Base-by-base conservation (phyloP, 2,797 vertebrate species). In the Pampus argenteus region DNA sequence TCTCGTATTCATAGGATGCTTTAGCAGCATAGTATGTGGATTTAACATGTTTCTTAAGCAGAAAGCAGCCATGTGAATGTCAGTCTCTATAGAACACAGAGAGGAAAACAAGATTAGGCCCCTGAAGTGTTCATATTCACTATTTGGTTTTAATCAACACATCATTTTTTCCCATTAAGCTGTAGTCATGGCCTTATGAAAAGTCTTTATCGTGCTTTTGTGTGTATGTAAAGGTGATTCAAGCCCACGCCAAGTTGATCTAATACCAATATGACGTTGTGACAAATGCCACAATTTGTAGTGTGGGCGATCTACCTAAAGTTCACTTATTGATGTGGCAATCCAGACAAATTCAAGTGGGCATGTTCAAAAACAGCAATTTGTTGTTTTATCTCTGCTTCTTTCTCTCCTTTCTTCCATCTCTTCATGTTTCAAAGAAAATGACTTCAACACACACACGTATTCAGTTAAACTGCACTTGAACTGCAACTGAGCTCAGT, bases 361-460 rank as follows among this genome's bases (percentile, higher is more conserved):
- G 3, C 14, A 17, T 60, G n/a, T 69, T 77, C 9, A 61, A 60
- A 79, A 5, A 26, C 50, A 31, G 6, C 38, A 67, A 13, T 52
- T 64, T 72, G 50, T 61, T 11, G 14, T 69, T 54, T 47, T 22
- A 64, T 42, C 22, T 62, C 60, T 11, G 18, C 3, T 4, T 17
- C 23, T 11, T 1, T 20, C 20, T 22, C 14, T 49, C 23, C 15
- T 62, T 57, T 59, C 47, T 47, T n/a, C 7, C 9, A 29, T 42
- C 10, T 36, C 54, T 52, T 47, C 14, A 29, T 42, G 56, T 71
- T 61, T 54, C 36, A 58, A 26, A 15, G 23, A 20, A 15, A 66
- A 58, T 11, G 9, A 79, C 49, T 62, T 69, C 44, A 57, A 45
- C 48, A 74, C 22, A 66, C 48, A 56, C 17, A 26, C 6, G 23